Evolutionary conservation across 2,113 vertebrate species (phyloP), one percentile per base, ranked within the genome.

Genomic region (Grammomys surdaster): DNA sequence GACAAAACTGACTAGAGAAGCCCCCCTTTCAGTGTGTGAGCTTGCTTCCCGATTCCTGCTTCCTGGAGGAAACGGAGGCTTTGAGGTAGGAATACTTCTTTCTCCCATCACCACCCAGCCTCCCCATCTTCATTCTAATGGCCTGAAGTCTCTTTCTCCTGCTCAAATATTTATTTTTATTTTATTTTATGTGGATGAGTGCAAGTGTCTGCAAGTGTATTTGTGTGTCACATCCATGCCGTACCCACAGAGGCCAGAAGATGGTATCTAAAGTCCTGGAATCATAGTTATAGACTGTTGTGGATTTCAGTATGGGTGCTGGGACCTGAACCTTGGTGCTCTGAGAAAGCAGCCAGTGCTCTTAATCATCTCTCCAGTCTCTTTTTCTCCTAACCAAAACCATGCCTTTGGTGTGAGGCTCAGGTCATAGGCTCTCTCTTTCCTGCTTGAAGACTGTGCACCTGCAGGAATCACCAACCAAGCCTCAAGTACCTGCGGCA

Each of bases 11-110:
- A 76, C 16, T 31, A 43, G 31, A 75, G 16, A 13, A 22, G 7
- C 8, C 33, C 33, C 5, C 20, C n/a, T 9, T 40, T 36, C n/a
- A 28, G 28, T 8, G 2, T 17, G 11, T n/a, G 26, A 16, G 0
- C 54, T 72, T 77, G 46, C 22, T 24, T 51, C 28, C 43, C 40
- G 40, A 20, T 82, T 67, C 51, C 2, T 60, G 31, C 24, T 48
- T 84, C 84, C 11, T 17, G 4, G 70, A 85, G 46, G 63, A 85
- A 73, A 26, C 5, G n/a, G 10, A 48, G n/a, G 33, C 19, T n/a
- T 67, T 46, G 60, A 20, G 75, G 51, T 36, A 10, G 4, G 73
- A 51, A 54, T 0, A 0, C 4, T 46, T 43, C 43, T 5, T 7
- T 36, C 73, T 20, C n/a, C 31, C 5, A 17, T 65, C 46, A 51